Evolutionary conservation across 2,113 vertebrate species (phyloP).

Genomic region (Illadopsis cleaveri): DNA sequence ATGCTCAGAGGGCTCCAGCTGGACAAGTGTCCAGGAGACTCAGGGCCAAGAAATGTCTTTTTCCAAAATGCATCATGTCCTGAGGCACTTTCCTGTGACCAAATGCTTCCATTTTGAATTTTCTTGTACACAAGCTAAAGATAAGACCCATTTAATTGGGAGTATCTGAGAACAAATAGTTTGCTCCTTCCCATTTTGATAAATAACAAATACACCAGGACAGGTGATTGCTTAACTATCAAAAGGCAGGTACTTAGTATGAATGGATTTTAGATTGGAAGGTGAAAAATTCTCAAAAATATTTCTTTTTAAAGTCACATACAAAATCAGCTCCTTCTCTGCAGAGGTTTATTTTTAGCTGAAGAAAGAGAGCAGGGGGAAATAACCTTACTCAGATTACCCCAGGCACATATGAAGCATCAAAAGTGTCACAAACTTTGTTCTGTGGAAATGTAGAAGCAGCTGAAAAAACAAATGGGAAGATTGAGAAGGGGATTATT

Average conservation of each 20-base stretch:
- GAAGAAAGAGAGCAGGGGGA: rapidly evolving
- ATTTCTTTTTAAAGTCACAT: not conserved
- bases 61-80: not conserved
- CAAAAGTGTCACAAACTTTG: not conserved
- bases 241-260: not conserved
- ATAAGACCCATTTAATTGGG: not conserved
- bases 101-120: slow-evolving; percentile 7
- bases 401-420: not conserved
- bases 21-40: not conserved
- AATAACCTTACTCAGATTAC: not conserved
- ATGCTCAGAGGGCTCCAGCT: not conserved
- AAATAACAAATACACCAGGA: not conserved
- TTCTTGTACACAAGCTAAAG: not conserved
- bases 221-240: not conserved
- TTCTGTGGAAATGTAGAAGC: not conserved
- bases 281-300: not conserved
- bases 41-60: not conserved
- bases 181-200: not conserved
- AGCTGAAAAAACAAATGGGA: not conserved
- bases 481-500: not conserved
- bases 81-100: not conserved
- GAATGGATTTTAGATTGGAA: not conserved
- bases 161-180: not conserved
- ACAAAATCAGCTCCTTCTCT: not conserved
- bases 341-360: not conserved